These are phyloP conservation scores for Leucozona laternaria DNA, from an alignment of 2,888 invertebrate genomes.

Conservation along the genomic window DNA sequence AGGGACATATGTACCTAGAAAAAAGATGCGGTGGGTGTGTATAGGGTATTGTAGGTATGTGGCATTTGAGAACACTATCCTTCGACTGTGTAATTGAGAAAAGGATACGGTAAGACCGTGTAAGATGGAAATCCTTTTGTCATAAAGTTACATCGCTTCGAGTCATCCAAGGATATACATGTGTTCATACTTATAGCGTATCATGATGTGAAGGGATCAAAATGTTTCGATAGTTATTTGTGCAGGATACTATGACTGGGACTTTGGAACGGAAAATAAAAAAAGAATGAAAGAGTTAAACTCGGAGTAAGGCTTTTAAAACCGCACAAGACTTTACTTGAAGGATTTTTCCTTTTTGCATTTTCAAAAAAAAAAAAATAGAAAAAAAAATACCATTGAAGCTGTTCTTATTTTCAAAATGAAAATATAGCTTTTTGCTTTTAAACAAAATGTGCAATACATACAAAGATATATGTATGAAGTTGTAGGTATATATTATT, in stretches of 20 bases:
- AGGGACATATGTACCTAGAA: too few relatives aligned
- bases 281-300: constrained; percentile 43
- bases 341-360: constrained; percentile 49
- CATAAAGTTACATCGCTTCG: constrained; percentile 67
- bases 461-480: too few relatives aligned
- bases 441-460: constrained; percentile 31
- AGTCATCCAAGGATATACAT: constrained; percentile 42
- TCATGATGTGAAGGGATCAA: constrained; percentile 68
- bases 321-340: constrained; percentile 53
- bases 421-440: constrained; percentile 14
- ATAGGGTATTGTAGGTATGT: not conserved
- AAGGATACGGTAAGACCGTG: constrained; percentile 55
- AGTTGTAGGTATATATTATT: not conserved
- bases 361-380: not conserved
- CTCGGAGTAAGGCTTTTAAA: constrained; percentile 53
- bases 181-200: constrained; percentile 23
- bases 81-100: constrained; percentile 30
- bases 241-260: constrained; percentile 60
- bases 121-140: constrained; percentile 72
- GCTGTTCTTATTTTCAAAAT: constrained; percentile 12
- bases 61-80: constrained; percentile 30
- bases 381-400: not conserved
- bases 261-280: not conserved
- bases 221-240: constrained; percentile 74
- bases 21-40: not conserved